Base-by-base conservation (phyloP, 2,113 vertebrate species). In the Alosa alosa region DNA sequence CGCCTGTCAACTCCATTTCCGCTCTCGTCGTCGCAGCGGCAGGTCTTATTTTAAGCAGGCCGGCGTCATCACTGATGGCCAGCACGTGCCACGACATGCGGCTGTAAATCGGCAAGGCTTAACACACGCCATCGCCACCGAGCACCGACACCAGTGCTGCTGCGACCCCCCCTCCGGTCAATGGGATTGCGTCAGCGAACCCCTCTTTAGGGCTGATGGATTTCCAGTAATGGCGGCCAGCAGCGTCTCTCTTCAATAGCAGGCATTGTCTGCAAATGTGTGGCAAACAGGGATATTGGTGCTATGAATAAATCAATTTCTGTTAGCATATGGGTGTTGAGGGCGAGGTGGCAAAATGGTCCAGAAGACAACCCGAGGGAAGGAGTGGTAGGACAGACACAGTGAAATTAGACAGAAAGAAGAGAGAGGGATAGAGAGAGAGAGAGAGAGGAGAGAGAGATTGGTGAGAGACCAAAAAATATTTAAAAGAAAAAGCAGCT, bases 1-100 rank as follows among this genome's bases (percentile, higher is more conserved):
- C 86, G 84, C 41, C 86, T 88, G 87, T 89, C 91, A 87, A 72
- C 82, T 87, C 84, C 82, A 89, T 89, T 90, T 87, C 86, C 68
- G 57, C 85, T 41, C 68, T 68, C 81, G 64, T 88, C 39, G 72
- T 90, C 89, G n/a, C 22, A 7, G n/a, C 84, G 17, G 46, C 39
- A 86, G 44, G 83, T 88, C 84, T 90, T 88, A 87, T 87, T 88
- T 88, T 87, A 88, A 82, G 82, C 31, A 86, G 75, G 83, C 44
- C 44, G 31, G 41, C 84, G 83, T 60, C 49, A 3, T 86, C 83
- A 60, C 44, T 60, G 72, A 39, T 78, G 31, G 72, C 13, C 25
- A 1, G 72, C 25, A 78, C 72, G 72, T 78, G 31, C 72, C 72
- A 3, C 72, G 31, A 1, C 36, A 78, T 36, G 72, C 72, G 72